Evolutionary conservation across 2,888 invertebrate species (phyloP).

Genomic region (Cephus spinipes): DNA sequence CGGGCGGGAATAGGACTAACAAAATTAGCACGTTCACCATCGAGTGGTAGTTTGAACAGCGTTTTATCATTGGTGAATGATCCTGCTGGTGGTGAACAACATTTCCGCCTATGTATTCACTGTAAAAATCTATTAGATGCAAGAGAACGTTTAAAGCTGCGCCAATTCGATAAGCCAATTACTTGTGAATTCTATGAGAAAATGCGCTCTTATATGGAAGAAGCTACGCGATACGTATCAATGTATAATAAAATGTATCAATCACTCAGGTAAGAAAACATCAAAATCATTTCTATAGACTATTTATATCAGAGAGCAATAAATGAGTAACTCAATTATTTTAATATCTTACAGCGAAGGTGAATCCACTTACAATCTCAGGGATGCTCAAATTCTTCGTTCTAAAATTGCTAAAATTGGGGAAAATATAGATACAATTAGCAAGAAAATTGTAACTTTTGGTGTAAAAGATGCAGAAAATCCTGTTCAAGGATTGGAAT

Average conservation of each 20-base stretch:
- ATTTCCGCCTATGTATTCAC: slow-evolving; percentile 79
- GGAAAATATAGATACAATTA: slow-evolving; percentile 85
- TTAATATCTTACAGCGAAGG: slow-evolving; percentile 73
- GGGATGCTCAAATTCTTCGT: slow-evolving; percentile 86
- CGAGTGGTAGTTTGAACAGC: slow-evolving; percentile 69
- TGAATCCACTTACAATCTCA: slow-evolving; percentile 88
- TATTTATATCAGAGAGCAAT: slow-evolving; percentile 55
- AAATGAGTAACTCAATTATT: background rate
- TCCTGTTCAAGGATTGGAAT: slow-evolving; percentile 74
- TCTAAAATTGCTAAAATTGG: slow-evolving; percentile 88
- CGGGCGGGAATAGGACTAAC: slow-evolving; percentile 58
- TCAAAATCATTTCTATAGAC: slow-evolving; percentile 38
- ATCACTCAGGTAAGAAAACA: slow-evolving; percentile 68
- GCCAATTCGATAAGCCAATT: slow-evolving; percentile 82
- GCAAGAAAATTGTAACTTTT: slow-evolving; percentile 82
- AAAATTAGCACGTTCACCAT: slow-evolving; percentile 63
- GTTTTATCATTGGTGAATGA: slow-evolving; percentile 60
- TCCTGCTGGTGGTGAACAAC: slow-evolving; percentile 67
- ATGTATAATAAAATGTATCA: slow-evolving; percentile 73
- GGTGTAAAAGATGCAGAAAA: slow-evolving; percentile 65
- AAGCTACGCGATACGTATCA: slow-evolving; percentile 71
- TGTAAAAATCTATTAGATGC: slow-evolving; percentile 85
- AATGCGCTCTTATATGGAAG: slow-evolving; percentile 81
- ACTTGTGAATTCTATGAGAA: slow-evolving; percentile 87
- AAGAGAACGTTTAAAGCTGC: slow-evolving; percentile 83